Percentiles rank a stretch among this genome's conserved stretches.
Conservation (phyloP, 2,888 invertebrate species). For the Aphodius granarius region DNA sequence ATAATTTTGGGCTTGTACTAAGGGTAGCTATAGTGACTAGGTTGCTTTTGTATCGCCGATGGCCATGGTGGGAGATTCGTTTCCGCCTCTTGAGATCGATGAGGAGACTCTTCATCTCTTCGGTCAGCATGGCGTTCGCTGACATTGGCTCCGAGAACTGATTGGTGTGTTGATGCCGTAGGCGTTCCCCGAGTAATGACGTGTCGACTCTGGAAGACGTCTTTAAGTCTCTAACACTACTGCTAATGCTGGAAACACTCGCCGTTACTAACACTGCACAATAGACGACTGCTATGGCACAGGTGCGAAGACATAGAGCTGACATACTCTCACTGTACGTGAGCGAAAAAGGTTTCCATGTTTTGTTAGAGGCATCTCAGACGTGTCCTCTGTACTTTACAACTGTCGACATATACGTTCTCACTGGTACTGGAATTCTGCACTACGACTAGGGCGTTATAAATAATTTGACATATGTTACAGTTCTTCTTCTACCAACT, state of each 20-base stretch:
- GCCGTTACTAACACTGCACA: slow-evolving; percentile 22
- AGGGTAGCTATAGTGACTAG: not conserved
- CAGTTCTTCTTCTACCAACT: not conserved
- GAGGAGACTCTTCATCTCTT: slow-evolving; percentile 16
- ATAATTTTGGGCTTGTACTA: not conserved
- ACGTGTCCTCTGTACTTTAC: slow-evolving; percentile 7
- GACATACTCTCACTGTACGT: slow-evolving; percentile 28
- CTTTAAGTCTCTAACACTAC: slow-evolving; percentile 24
- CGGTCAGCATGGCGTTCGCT: slow-evolving; percentile 5
- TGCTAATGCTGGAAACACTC: slow-evolving; percentile 8
- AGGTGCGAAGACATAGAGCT: slow-evolving; percentile 23
- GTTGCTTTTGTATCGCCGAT: not conserved
- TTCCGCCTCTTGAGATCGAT: slow-evolving; percentile 11
- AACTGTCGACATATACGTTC: slow-evolving; percentile 1
- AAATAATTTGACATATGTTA: not conserved
- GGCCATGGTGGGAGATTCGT: slow-evolving; percentile 14
- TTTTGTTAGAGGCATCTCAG: slow-evolving; percentile 22
- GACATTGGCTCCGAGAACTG: not conserved
- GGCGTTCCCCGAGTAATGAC: not conserved
- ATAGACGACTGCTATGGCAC: slow-evolving; percentile 23
- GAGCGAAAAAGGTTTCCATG: slow-evolving; percentile 21
- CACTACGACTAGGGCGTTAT: not conserved
- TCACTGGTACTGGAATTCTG: not conserved
- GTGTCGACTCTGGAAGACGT: not conserved
- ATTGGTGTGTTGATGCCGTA: not conserved